phyloP scores from a whole-genome alignment of 2,888 invertebrate genomes.

The Leptopilina syphax region DNA sequence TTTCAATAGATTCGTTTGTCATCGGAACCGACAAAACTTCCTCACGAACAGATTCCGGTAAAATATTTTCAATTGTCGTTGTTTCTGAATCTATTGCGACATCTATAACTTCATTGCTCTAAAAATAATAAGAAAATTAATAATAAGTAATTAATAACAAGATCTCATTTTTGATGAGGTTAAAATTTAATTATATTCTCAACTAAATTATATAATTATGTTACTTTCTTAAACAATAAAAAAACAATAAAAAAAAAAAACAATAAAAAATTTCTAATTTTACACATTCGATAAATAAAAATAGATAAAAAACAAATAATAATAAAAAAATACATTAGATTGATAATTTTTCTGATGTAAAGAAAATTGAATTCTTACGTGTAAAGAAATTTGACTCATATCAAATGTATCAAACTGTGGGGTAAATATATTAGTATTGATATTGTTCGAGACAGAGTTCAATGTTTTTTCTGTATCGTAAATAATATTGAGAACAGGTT shows the following conservation, averaged over 20 bases:
- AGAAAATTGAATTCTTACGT: conserved; percentile 54
- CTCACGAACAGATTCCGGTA: conserved; percentile 64
- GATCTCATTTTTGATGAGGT: too few species aligned
- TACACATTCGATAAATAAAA: too few species aligned
- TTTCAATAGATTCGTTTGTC: conserved; percentile 43
- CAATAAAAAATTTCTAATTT: too few species aligned
- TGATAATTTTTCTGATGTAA: background rate
- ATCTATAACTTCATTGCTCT: conserved; percentile 67
- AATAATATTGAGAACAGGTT: conserved; percentile 67
- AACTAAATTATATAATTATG: background rate
- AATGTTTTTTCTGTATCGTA: conserved; percentile 65
- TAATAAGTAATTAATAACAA: too few species aligned
- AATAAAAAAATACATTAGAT: too few species aligned
- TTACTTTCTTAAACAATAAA: too few species aligned
- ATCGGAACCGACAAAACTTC: conserved; percentile 57
- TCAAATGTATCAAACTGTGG: conserved; percentile 70
- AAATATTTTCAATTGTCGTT: conserved; percentile 68
- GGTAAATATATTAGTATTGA: conserved; percentile 61
- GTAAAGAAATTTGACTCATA: conserved; percentile 68
- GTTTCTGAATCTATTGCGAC: conserved; percentile 64
- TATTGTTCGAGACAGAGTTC: conserved; percentile 58
- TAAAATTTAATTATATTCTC: background rate
- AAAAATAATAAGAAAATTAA: conserved; percentile 6
- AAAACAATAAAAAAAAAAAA: too few species aligned
- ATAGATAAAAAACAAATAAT: background rate